phyloP scores from a whole-genome alignment of 1,140 invertebrate genomes.

The Drosophila virilis region DNA sequence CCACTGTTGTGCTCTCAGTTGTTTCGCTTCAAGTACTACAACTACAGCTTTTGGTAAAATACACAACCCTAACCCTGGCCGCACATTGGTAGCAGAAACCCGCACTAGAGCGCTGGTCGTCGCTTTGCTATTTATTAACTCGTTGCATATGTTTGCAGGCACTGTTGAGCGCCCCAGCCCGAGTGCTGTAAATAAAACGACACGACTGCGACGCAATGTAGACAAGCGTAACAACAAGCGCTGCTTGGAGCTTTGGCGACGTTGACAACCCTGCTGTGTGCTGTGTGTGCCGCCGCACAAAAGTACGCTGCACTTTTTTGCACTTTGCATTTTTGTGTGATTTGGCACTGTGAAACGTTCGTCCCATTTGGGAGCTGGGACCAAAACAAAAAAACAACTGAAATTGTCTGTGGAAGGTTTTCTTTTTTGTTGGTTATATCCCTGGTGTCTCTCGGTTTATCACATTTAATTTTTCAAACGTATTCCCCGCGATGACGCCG shows the following conservation, averaged over 20 bases:
- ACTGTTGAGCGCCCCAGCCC: conserved; percentile 28
- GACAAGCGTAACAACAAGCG: conserved; percentile 33
- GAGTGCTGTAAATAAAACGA: conserved; percentile 68
- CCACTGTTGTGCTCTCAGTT: conserved; percentile 19
- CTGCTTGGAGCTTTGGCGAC: conserved; percentile 57
- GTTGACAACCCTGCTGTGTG: conserved; percentile 58
- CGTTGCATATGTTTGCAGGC: conserved; percentile 76
- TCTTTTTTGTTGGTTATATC: conserved; percentile 16
- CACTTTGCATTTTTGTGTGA: conserved; percentile 68
- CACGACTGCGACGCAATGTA: conserved; percentile 32
- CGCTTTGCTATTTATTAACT: conserved; percentile 75
- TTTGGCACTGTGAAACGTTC: conserved; percentile 50
- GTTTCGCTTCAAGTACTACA: conserved; percentile 40
- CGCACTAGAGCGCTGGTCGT: not conserved
- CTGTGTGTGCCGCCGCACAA: conserved; percentile 30
- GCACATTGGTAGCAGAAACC: too few relatives aligned
- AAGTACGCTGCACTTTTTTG: conserved; percentile 74
- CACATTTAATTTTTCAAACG: conserved; percentile 74
- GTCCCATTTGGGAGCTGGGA: conserved; percentile 54
- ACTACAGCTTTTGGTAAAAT: conserved; percentile 38
- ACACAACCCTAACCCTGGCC: conserved; percentile 20
- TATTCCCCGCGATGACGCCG: conserved; percentile 50
- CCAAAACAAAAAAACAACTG: conserved; percentile 30
- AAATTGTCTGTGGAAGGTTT: conserved; percentile 24
- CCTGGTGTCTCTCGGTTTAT: conserved; percentile 52